phyloP scores from a whole-genome alignment of 64 coral and sea anemone genomes.

The Astreopora myriophthalma region DNA sequence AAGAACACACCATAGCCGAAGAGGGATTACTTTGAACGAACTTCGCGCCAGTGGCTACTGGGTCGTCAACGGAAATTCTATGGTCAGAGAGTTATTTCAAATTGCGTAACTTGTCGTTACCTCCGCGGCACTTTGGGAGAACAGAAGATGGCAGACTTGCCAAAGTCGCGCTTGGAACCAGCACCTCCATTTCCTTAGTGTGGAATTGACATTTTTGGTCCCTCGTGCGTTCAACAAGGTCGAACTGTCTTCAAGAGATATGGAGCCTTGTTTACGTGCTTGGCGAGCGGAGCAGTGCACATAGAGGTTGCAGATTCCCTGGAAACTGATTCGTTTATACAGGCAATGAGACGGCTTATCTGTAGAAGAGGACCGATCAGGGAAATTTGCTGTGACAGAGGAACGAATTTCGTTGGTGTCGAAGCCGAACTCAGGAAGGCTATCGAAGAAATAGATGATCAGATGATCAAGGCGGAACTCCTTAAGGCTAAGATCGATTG shows the following conservation, averaged over 20 bases:
- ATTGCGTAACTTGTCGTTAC: slow-evolving; percentile 56
- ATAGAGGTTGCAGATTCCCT: slow-evolving; percentile 41
- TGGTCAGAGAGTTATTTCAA: slow-evolving; percentile 24
- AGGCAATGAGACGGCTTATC: neutral
- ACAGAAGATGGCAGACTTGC: slow-evolving; percentile 60
- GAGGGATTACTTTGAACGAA: slow-evolving; percentile 10
- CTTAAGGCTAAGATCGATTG: slow-evolving; percentile 44
- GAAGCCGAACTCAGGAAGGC: slow-evolving; percentile 55
- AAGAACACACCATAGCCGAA: slow-evolving; percentile 3
- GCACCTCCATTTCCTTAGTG: slow-evolving; percentile 55
- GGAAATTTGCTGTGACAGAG: neutral
- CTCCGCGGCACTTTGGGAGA: slow-evolving; percentile 5
- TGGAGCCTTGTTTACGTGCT: too few relatives aligned
- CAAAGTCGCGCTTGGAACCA: slow-evolving; percentile 15
- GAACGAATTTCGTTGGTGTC: neutral
- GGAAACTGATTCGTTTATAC: slow-evolving; percentile 10
- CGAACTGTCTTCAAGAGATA: too few relatives aligned
- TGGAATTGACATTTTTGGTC: too few relatives aligned
- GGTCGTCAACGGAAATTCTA: neutral
- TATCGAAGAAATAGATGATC: neutral
- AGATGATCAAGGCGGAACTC: slow-evolving; percentile 29
- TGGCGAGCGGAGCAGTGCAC: neutral
- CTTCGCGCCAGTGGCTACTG: neutral
- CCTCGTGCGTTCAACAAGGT: too few relatives aligned
- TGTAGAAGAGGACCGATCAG: slow-evolving; percentile 6